Percentiles rank a stretch among this genome's conserved stretches.
These are phyloP conservation scores for Spilarctia lutea DNA, from an alignment of 2,888 invertebrate genomes.

Conservation along the genomic window DNA sequence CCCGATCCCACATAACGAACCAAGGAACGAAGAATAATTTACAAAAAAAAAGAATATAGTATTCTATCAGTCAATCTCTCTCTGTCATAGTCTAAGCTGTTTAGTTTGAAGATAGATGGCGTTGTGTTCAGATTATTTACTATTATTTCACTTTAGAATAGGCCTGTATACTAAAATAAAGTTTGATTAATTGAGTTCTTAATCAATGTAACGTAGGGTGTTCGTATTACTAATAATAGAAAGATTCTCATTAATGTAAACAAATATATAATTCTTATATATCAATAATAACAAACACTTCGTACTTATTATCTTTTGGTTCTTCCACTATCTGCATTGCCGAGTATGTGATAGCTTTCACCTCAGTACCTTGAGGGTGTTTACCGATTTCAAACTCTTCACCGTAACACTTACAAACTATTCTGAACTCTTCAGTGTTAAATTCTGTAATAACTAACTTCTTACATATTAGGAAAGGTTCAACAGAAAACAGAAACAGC, in stretches of 20 bases:
- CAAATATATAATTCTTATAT: constrained; percentile 88
- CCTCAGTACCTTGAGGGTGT: constrained; percentile 99
- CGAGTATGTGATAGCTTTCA: constrained; percentile 99
- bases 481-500: constrained; percentile 96
- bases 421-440: constrained; percentile 92
- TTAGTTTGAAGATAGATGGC: too few species aligned
- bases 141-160: too few species aligned
- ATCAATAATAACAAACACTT: constrained; percentile 99
- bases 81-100: too few species aligned
- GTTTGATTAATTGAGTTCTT: not conserved
- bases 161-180: not conserved
- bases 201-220: not conserved
- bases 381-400: constrained; percentile 97
- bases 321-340: constrained; percentile 97
- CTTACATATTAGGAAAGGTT: constrained; percentile 95
- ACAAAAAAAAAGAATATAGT: too few species aligned
- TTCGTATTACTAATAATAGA: not conserved
- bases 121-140: too few species aligned
- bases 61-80: too few species aligned
- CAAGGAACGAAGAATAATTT: too few species aligned
- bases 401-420: constrained; percentile 94
- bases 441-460: constrained; percentile 96
- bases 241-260: constrained; percentile 9
- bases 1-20: too few species aligned
- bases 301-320: constrained; percentile 90